These are phyloP conservation scores for Bos javanicus DNA, from an alignment of 2,113 vertebrate genomes.

Conservation along the genomic window DNA sequence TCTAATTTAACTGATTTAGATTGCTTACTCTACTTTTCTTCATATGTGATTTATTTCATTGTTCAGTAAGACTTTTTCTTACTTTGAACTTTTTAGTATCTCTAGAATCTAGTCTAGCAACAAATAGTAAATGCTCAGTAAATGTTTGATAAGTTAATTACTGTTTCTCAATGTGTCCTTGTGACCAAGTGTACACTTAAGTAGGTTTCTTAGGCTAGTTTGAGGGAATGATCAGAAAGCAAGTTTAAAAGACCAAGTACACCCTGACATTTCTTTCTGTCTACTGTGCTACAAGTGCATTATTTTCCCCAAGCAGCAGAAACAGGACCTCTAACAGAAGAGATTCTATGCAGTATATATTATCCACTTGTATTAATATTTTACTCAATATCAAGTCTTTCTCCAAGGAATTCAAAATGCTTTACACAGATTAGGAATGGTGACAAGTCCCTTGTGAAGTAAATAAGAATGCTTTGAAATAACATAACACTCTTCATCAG, in stretches of 20 bases:
- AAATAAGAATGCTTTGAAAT: constrained; percentile 45
- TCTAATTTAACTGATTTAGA: not conserved
- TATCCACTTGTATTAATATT: constrained; percentile 41
- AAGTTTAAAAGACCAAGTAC: not conserved
- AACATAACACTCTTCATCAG: not conserved
- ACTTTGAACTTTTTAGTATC: not conserved
- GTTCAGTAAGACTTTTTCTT: not conserved
- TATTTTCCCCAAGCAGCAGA: not conserved
- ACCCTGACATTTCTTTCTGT: not conserved
- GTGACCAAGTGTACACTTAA: not conserved
- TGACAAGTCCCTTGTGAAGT: constrained; percentile 18
- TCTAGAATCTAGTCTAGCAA: not conserved
- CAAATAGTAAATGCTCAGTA: not conserved
- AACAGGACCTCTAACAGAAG: not conserved
- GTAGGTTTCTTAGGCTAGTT: not conserved
- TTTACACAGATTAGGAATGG: constrained; percentile 25
- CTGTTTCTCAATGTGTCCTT: not conserved
- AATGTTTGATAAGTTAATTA: not conserved
- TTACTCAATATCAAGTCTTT: constrained; percentile 12
- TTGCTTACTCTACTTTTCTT: not conserved
- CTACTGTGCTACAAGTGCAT: not conserved
- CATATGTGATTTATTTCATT: not conserved
- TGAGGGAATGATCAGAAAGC: not conserved
- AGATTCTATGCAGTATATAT: not conserved
- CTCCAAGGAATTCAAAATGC: constrained; percentile 19